A percentile compares a stretch with the other conserved stretches of the same genome.
Conservation (phyloP, 2,113 vertebrate species). For the Dasyprocta punctata region DNA sequence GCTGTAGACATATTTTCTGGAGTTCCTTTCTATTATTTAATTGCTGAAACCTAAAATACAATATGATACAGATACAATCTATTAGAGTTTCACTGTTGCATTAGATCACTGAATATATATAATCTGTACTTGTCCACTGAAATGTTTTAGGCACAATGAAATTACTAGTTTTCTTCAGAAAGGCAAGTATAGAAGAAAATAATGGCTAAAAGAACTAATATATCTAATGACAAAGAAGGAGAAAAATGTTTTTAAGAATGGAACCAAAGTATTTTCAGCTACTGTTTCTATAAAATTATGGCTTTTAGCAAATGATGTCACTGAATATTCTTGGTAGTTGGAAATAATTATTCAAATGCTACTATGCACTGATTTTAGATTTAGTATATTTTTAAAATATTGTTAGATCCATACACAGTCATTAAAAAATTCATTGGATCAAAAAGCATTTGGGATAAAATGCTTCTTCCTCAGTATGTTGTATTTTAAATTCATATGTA, state of each 20-base stretch:
- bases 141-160: slow-evolving; percentile 90
- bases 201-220: slow-evolving; percentile 81
- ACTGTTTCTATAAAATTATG: slow-evolving; percentile 75
- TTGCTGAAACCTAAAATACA: slow-evolving; percentile 92
- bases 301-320: slow-evolving; percentile 63
- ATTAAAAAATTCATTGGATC: neutral
- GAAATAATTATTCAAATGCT: slow-evolving; percentile 54
- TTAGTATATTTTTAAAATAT: slow-evolving; percentile 3
- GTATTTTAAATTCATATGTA: neutral
- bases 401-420: slow-evolving; percentile 10
- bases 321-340: slow-evolving; percentile 59
- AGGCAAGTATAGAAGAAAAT: slow-evolving; percentile 80
- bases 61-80: slow-evolving; percentile 94
- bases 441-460: slow-evolving; percentile 23
- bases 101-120: slow-evolving; percentile 89
- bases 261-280: slow-evolving; percentile 71
- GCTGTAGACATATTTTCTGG: slow-evolving; percentile 89
- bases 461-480: neutral
- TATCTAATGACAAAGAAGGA: slow-evolving; percentile 73
- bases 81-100: slow-evolving; percentile 94
- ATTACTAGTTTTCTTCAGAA: slow-evolving; percentile 86
- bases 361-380: slow-evolving; percentile 57
- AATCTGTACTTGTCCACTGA: slow-evolving; percentile 95
- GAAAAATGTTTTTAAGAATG: slow-evolving; percentile 67
- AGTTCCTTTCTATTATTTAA: slow-evolving; percentile 91